Evolutionary conservation across 2,888 invertebrate genomes (phyloP), one percentile per base, ranked within the genome.

Genomic region (Resseliella maxima): DNA sequence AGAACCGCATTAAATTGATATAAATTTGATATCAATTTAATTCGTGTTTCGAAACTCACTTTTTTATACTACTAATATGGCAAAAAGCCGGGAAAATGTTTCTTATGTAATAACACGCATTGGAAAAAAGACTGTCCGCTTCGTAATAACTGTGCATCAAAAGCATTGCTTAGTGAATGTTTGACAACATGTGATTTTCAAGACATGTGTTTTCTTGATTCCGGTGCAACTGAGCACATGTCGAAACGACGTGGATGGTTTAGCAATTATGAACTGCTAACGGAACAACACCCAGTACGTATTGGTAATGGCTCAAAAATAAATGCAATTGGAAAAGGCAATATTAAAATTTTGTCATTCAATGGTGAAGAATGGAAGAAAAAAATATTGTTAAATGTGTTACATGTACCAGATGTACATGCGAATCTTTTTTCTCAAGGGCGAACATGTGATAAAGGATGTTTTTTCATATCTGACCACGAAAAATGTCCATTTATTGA

Each of bases 221-320:
- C 86, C 87, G 88, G 88, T 35, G 88, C 88, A 8, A 88, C 88
- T 35, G 87, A 88, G 85, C 88, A 88, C 81, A 88, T 88, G 88
- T 87, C 86, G 1, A 85, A 85, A 72, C 85, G 86, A n/a, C 86
- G 81, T 21, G 87, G 87, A 38, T 87, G 87, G 87, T 88, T 88
- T 12, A 1, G 0, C 0, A 27, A 86, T 18, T 85, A 87, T 15
- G 38, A 85, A 6, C 46, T 87, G 81, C 86, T 86, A 35, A 59
- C 54, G 27, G 12, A 15, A 27, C 85, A 86, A 31, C 85, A 85
- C 85, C 50, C 85, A 86, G 86, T 87, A 85, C 86, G 81, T 86
- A 88, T 88, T 87, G 88, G 88, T 35, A 88, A 88, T 86, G 88
- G 87, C 72, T 86, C 86, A 3, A 86, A 85, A 18, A 87, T 88